A percentile compares a stretch with the other conserved stretches of the same genome.
Conservation (phyloP, 1,140 invertebrate species). For the Eurosta solidaginis region DNA sequence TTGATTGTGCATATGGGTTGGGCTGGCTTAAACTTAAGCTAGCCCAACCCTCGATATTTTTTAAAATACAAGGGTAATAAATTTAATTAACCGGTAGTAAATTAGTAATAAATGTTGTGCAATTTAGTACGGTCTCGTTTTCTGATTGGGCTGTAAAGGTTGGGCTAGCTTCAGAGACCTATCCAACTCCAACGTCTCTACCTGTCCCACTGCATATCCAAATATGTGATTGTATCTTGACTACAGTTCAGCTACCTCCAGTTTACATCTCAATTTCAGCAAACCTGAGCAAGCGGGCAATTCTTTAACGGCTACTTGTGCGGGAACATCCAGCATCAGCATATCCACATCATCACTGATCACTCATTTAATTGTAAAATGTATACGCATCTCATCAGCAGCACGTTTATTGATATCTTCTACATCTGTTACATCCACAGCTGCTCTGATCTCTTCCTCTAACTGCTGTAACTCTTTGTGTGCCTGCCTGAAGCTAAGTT, state of each 20-base stretch:
- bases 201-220: slow-evolving; percentile 42
- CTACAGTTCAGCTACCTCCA: slow-evolving; percentile 50
- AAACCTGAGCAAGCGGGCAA: slow-evolving; percentile 44
- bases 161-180: too few species aligned
- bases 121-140: too few species aligned
- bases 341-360: slow-evolving; percentile 44
- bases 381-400: slow-evolving; percentile 48
- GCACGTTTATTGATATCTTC: slow-evolving; percentile 52
- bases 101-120: too few species aligned
- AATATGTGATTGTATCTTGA: slow-evolving; percentile 44
- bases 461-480: slow-evolving; percentile 55
- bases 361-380: slow-evolving; percentile 42
- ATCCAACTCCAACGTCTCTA: slow-evolving; percentile 40
- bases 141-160: too few species aligned
- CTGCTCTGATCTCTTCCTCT: slow-evolving; percentile 57
- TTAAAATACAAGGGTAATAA: too few species aligned
- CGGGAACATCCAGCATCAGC: slow-evolving; percentile 48
- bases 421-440: slow-evolving; percentile 52
- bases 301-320: slow-evolving; percentile 52
- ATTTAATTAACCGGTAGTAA: too few species aligned
- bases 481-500: slow-evolving; percentile 50
- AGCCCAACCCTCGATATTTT: too few species aligned
- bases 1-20: too few species aligned
- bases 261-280: slow-evolving; percentile 43
- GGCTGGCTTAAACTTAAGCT: too few species aligned